Percentiles rank a stretch among this genome's conserved stretches.
phyloP scores from a whole-genome alignment of 1,140 invertebrate genomes.

The Psilanteris sp. region DNA sequence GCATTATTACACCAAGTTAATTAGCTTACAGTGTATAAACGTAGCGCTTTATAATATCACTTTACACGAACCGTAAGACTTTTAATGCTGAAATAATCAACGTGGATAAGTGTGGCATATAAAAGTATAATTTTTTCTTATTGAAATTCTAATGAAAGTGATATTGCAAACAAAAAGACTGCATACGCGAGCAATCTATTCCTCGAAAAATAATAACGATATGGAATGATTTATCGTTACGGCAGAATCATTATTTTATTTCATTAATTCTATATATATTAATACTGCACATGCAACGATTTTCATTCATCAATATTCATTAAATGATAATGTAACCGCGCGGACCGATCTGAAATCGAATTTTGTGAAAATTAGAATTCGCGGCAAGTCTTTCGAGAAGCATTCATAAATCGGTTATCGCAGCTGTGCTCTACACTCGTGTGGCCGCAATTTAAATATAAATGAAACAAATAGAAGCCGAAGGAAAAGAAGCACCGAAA shows the following conservation, averaged over 20 bases:
- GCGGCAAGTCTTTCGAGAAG: slow-evolving; percentile 15
- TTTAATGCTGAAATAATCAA: slow-evolving; percentile 22
- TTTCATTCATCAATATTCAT: slow-evolving; percentile 57
- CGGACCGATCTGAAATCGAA: slow-evolving; percentile 52
- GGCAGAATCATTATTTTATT: no score
- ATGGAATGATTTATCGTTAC: no score
- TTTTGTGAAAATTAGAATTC: slow-evolving; percentile 54
- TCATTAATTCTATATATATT: slow-evolving; percentile 4
- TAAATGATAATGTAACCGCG: slow-evolving; percentile 39
- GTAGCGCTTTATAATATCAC: slow-evolving; percentile 14
- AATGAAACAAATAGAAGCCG: slow-evolving; percentile 55
- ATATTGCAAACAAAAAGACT: no score
- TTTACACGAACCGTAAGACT: slow-evolving; percentile 3
- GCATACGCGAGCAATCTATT: no score
- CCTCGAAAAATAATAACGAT: no score
- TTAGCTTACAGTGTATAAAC: slow-evolving; percentile 32
- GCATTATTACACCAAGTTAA: slow-evolving; percentile 33
- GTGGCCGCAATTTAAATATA: slow-evolving; percentile 56
- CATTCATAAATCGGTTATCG: slow-evolving; percentile 57
- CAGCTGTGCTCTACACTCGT: slow-evolving; percentile 32
- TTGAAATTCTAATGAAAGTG: no score
- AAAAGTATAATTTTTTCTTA: slow-evolving; percentile 4
- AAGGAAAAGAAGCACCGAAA: slow-evolving; percentile 15
- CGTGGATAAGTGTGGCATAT: slow-evolving; percentile 2
- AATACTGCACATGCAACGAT: slow-evolving; percentile 8